Evolutionary conservation across 2,113 vertebrate species (phyloP).

Genomic region (Ardeotis arabs): DNA sequence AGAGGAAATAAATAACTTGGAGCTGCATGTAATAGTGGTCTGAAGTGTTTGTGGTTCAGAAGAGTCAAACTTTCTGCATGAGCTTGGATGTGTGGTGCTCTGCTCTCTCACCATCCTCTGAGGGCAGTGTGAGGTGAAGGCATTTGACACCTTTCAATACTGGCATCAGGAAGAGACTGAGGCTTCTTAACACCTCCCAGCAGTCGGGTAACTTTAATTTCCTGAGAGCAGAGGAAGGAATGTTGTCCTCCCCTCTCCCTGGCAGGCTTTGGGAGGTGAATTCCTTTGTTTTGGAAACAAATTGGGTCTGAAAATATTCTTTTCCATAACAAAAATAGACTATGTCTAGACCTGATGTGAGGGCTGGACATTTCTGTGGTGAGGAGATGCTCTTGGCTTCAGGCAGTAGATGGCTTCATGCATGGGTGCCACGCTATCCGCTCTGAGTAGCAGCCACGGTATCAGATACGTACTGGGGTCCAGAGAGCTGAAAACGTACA

Average conservation of each 20-base stretch:
- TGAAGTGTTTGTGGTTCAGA: slow-evolving; percentile 21
- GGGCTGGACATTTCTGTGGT: neutral
- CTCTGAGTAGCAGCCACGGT: neutral
- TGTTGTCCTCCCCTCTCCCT: neutral
- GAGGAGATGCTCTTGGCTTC: neutral
- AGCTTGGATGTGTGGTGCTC: neutral
- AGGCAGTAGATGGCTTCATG: neutral
- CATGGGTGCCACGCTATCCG: neutral
- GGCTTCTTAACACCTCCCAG: neutral
- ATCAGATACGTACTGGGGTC: neutral
- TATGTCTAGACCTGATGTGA: neutral
- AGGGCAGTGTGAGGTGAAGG: neutral
- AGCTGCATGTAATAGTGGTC: neutral
- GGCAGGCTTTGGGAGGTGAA: neutral
- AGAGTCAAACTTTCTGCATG: neutral
- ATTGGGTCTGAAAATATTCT: neutral
- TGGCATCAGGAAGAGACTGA: slow-evolving; percentile 13
- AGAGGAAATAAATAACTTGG: neutral
- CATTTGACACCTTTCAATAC: slow-evolving; percentile 17
- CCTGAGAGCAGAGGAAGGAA: slow-evolving; percentile 30
- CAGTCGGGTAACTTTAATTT: slow-evolving; percentile 33
- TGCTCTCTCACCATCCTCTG: neutral
- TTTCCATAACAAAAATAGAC: neutral
- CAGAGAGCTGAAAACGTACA: neutral
- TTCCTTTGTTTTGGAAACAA: slow-evolving; percentile 35